phyloP scores from a whole-genome alignment of 2,797 vertebrate species.

The Rhinophrynus dorsalis region DNA sequence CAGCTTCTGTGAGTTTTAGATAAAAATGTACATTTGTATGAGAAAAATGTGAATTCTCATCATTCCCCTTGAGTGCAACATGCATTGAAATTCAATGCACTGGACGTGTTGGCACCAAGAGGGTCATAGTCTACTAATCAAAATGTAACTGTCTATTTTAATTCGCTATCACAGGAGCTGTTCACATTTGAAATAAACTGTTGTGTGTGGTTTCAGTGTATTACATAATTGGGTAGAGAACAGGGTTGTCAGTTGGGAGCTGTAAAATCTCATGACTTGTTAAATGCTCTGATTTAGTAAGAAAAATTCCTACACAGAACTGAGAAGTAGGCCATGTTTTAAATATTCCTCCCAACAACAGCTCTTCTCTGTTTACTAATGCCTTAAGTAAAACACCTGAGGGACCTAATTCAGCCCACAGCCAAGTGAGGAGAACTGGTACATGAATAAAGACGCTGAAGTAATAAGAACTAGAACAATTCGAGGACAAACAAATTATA shows the following conservation, averaged over 20 bases:
- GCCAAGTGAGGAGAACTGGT: not conserved
- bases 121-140: not conserved
- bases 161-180: not conserved
- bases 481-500: too few species aligned
- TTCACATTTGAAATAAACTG: not conserved
- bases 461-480: too few species aligned
- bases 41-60: too few species aligned
- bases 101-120: not conserved
- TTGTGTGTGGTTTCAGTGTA: not conserved
- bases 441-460: constrained; percentile 4
- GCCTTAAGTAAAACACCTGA: not conserved
- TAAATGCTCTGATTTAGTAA: constrained; percentile 16
- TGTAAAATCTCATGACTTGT: constrained; percentile 7
- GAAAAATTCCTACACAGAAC: constrained; percentile 9
- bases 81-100: not conserved
- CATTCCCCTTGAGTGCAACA: too few species aligned
- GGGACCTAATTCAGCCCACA: constrained; percentile 10
- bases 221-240: constrained; percentile 5
- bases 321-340: constrained; percentile 37
- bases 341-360: constrained; percentile 8
- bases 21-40: too few species aligned
- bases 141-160: not conserved
- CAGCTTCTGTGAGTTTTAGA: too few species aligned
- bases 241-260: not conserved
- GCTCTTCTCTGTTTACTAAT: constrained; percentile 24